Base-by-base conservation (phyloP, 2,888 invertebrate genomes). In the Erebia aethiops region DNA sequence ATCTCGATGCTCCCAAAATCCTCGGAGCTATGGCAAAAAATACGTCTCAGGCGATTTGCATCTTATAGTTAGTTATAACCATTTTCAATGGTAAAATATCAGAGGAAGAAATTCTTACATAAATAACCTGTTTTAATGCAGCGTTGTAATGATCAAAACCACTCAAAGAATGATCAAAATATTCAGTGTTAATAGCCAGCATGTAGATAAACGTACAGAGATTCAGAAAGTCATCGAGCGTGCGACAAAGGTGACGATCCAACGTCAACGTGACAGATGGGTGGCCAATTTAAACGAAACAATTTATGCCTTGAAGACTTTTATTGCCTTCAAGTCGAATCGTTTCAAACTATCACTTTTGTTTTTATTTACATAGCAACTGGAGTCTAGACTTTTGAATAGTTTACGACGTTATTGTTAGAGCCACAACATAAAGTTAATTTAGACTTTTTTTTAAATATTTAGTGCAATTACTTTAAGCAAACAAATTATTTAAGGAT, bases 251-350 rank as follows among this genome's bases (percentile, higher is more conserved):
- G 52, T 54, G 26, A 18, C 56, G 43, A 18, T 57, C 56, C 58
- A 18, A 58, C 60, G 54, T 52, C 16, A 43, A 65, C 52, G 41
- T 54, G 70, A 65, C 52, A 54, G 70, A 70, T 60, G 60, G 70
- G 54, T 65, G 60, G 26, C 43, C 52, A 65, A 70, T 65, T 60
- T 58, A 70, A 70, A 56, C 51, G 43, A 60, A 43, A 60, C 65
- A 67, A 57, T 70, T 58, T 56, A 54, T 62, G 57, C n/a, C 46
- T 63, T 14, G 11, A 26, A 54, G 57, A 57, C 49, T 51, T 69
- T 49, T 49, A 64, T 57, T 46, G 56, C 35, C 10, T 26, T 13
- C 18, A 46, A 21, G 21, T 13, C 13, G 26, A 43, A 61, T 61
- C 1, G 10, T 18, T 41, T 43, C 61, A 16, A 35, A n/a, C n/a